These are phyloP conservation scores for Melanocharis versteri DNA, from an alignment of 2,113 vertebrate species.

Conservation along the genomic window DNA sequence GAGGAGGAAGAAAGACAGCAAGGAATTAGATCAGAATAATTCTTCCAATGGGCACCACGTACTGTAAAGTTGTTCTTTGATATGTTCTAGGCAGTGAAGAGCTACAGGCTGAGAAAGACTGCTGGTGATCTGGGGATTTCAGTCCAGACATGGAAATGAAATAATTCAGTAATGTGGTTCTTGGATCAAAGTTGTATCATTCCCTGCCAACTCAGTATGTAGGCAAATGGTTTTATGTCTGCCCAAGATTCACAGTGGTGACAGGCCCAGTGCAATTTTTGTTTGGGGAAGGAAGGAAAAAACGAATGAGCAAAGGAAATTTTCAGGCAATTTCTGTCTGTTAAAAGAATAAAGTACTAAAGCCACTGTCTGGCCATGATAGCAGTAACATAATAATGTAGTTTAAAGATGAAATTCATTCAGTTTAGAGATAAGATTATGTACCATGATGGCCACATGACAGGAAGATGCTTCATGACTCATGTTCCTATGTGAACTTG, in stretches of 20 bases:
- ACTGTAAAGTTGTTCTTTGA: background rate
- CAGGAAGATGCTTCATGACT: background rate
- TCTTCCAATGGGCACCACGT: background rate
- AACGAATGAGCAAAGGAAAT: background rate
- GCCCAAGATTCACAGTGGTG: background rate
- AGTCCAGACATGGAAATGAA: background rate
- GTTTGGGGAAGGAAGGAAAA: background rate
- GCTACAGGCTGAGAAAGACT: background rate
- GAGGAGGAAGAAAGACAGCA: background rate
- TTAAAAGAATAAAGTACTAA: background rate
- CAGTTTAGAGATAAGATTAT: background rate
- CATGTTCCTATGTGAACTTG: fast-evolving
- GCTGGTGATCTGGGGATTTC: background rate
- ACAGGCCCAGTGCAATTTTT: background rate
- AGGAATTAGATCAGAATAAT: background rate
- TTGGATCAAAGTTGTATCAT: background rate
- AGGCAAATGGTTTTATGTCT: background rate
- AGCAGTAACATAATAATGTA: background rate
- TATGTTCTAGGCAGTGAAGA: background rate
- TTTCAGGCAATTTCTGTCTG: background rate
- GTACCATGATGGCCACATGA: too few relatives aligned
- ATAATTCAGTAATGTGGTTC: background rate
- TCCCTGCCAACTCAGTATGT: background rate
- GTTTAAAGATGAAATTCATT: background rate
- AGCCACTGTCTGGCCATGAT: background rate